Conservation (phyloP, 2,113 vertebrate genomes). For the Boulengeromyrus knoepffleri region DNA sequence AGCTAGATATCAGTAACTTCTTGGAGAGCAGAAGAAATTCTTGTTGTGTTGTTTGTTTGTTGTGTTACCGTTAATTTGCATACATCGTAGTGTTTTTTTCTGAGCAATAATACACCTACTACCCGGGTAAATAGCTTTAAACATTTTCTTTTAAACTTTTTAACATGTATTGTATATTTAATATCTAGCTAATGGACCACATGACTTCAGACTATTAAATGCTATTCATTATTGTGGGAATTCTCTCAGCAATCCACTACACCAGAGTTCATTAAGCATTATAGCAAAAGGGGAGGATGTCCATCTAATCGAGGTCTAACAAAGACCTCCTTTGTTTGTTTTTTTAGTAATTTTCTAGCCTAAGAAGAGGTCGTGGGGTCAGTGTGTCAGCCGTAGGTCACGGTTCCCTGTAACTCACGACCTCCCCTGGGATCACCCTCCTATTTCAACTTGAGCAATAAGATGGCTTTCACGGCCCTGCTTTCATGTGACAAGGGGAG, state of each 20-base stretch:
- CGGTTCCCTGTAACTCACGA: constrained; percentile 23
- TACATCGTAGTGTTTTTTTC: neutral
- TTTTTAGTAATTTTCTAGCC: neutral
- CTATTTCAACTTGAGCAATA: constrained; percentile 35
- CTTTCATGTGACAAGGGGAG: constrained; percentile 47
- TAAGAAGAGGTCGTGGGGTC: constrained; percentile 14
- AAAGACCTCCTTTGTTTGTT: neutral
- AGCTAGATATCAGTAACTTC: neutral
- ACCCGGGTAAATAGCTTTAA: neutral
- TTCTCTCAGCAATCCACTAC: neutral
- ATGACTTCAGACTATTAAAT: neutral
- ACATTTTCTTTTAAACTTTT: neutral
- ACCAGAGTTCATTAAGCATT: neutral
- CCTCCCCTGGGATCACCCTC: constrained; percentile 3
- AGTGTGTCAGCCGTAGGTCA: constrained; percentile 21
- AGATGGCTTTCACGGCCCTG: constrained; percentile 50
- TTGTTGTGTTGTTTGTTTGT: neutral
- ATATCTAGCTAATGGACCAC: neutral
- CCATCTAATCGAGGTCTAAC: neutral
- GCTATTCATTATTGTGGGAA: neutral
- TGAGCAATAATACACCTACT: neutral
- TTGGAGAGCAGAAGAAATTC: neutral
- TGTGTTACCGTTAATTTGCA: neutral
- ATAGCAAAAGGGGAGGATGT: constrained; percentile 10
- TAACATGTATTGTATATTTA: neutral